Evolutionary conservation across 1,140 invertebrate genomes (phyloP), one percentile per base, ranked within the genome.

Genomic region (Pseudomyrmex concolor): DNA sequence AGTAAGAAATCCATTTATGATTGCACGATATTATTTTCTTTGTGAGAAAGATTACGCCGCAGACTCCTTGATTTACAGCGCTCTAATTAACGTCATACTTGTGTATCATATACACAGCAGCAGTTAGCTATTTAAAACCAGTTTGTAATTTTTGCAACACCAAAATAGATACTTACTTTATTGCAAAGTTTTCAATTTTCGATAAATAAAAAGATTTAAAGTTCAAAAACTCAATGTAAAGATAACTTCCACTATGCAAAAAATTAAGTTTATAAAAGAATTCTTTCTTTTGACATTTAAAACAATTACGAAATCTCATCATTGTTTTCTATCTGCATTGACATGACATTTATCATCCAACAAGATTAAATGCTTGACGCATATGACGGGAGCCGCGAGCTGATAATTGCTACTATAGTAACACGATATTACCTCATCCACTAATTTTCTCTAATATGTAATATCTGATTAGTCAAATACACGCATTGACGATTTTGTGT

Each of bases 21-120:
- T 71, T 25, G 43, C 15, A 71, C 66, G 62, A 64, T 64, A 34
- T 34, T 34, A 71, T 80, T 71, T 78, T 71, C 8, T 71, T 60
- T 71, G 64, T 8, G n/a, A 43, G 43, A 25, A 80, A 71, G 43
- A 60, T 80, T 80, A 80, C 66, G 19, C 57, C 57, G 51, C 34
- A 57, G 51, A 62, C 25, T 57, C 43, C 43, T 59, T 12, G 50
- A 70, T 80, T 80, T 60, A 59, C 45, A 54, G 19, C 66, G 76
- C 76, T 80, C 76, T 80, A 71, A 80, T 80, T 80, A 80, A 80
- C 66, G 66, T 80, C 19, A 78, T 5, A n/a, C 55, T 12, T 57
- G 17, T 66, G 43, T 19, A 17, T 19, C 54, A n/a, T 19, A 45
- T 45, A 15, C 7, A 12, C 8, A n/a, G 68, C n/a, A 10, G 17